Conservation (phyloP, 2,888 invertebrate genomes). For the Terebella lapidaria region DNA sequence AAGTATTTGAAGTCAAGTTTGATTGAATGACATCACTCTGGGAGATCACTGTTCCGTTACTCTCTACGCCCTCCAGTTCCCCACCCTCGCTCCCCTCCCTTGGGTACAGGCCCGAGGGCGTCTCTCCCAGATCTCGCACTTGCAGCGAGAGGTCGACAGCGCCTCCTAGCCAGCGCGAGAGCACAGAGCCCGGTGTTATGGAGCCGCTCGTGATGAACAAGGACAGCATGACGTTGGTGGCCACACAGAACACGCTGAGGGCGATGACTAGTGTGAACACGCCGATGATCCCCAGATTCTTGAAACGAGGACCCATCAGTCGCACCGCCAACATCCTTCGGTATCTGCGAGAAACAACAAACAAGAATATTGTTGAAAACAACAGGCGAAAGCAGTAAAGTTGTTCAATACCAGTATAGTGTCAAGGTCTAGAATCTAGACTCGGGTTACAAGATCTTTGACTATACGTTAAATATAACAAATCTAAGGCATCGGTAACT, state of each 20-base stretch:
- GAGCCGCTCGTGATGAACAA: neutral
- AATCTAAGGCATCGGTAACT: no score
- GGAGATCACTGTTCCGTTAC: neutral
- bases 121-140: neutral
- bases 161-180: neutral
- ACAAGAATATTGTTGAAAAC: no score
- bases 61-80: neutral
- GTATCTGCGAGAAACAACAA: neutral
- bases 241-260: neutral
- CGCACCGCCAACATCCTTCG: neutral
- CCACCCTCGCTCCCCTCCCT: no score
- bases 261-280: neutral
- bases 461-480: no score
- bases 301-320: neutral
- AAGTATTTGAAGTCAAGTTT: no score
- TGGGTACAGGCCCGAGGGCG: no score
- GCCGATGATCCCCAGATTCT: neutral
- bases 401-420: no score
- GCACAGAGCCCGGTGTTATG: neutral
- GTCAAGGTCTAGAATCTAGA: no score
- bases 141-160: neutral
- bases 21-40: no score
- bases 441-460: no score
- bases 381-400: no score
- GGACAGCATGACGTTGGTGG: neutral